phyloP scores from a whole-genome alignment of 2,888 invertebrate species.

The Choreutis nemorana region DNA sequence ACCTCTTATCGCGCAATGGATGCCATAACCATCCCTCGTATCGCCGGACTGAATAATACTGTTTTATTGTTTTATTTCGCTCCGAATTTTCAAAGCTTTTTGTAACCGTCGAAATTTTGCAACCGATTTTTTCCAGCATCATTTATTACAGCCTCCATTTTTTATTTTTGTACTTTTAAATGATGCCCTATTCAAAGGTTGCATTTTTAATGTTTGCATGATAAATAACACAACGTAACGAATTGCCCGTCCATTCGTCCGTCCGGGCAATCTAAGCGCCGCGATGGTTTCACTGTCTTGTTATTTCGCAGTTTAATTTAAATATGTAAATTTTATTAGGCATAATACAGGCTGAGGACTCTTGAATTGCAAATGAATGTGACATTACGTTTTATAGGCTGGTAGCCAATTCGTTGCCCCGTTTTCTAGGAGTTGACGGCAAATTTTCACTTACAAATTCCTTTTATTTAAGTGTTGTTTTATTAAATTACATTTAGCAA shows the following conservation, averaged over 20 bases:
- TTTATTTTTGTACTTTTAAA: too few species aligned
- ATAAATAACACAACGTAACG: conserved; percentile 13
- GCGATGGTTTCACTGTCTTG: conserved; percentile 54
- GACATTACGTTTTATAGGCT: conserved; percentile 63
- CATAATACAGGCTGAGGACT: conserved; percentile 62
- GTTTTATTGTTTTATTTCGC: conserved; percentile 3
- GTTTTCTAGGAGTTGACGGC: conserved; percentile 47
- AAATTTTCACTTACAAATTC: conserved; percentile 55
- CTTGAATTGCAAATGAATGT: conserved; percentile 66
- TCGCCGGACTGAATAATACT: conserved; percentile 2
- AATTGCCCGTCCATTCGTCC: conserved; percentile 24
- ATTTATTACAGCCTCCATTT: too few species aligned
- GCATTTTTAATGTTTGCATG: conserved; percentile 1
- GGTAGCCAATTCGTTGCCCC: conserved; percentile 60
- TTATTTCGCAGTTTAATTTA: conserved; percentile 65
- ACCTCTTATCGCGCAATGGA: conserved; percentile 8
- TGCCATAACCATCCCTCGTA: conserved; percentile 7
- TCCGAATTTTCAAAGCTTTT: conserved; percentile 1
- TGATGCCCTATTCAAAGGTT: too few species aligned
- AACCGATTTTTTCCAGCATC: too few species aligned
- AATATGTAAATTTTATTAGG: conserved; percentile 67
- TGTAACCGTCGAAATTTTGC: too few species aligned
- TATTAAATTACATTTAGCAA: conserved; percentile 23
- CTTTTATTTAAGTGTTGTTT: conserved; percentile 35
- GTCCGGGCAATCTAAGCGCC: conserved; percentile 35